Evolutionary conservation across 92 coral and sea anemone species (phyloP), one percentile per base, ranked within the genome.

Genomic region (Epizoanthus scotinus): DNA sequence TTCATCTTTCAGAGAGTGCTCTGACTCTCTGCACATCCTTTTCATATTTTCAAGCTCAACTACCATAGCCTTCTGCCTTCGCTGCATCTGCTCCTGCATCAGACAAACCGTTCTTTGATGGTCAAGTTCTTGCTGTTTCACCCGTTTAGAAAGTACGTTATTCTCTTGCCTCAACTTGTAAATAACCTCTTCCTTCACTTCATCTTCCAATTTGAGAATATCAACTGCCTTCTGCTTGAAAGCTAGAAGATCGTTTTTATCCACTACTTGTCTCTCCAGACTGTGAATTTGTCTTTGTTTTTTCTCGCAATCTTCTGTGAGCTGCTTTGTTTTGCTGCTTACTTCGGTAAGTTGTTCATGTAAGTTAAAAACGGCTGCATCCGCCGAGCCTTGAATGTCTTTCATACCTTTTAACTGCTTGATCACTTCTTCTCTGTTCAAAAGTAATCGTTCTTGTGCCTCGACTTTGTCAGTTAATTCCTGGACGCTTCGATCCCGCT

Each of bases 371-470:
- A 86, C 70, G 3, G 79, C 82, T 12, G 78, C 89, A 60, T 86
- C 89, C 63, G 82, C 67, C 3, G 82, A 83, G 10, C 89, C 89
- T 55, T 70, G 70, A 52, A 86, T 78, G 7, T 86, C 89, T 38
- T 86, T 86, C 71, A 83, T 86, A 67, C 78, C 67, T 64, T 86
- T 83, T 13, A 86, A 73, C 42, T 81, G 82, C 26, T 79, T 86
- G 21, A 86, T 86, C 44, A 86, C 81, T 73, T 86, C 89, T 73
- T 86, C 89, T 66, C 89, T 71, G 40, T 79, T 81, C 64, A 72
- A 58, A 0, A 86, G 78, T 50, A 86, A 61, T 20, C 89, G 60
- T 34, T 86, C 89, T 55, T 86, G 83, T 21, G 86, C 89, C 79
- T 86, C 89, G 63, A 67, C 57, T 25, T 86, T 86, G 27, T 86